Percentiles rank a stretch among this genome's conserved stretches.
Conservation (phyloP, 2,113 vertebrate species). For the Alethe castanea region DNA sequence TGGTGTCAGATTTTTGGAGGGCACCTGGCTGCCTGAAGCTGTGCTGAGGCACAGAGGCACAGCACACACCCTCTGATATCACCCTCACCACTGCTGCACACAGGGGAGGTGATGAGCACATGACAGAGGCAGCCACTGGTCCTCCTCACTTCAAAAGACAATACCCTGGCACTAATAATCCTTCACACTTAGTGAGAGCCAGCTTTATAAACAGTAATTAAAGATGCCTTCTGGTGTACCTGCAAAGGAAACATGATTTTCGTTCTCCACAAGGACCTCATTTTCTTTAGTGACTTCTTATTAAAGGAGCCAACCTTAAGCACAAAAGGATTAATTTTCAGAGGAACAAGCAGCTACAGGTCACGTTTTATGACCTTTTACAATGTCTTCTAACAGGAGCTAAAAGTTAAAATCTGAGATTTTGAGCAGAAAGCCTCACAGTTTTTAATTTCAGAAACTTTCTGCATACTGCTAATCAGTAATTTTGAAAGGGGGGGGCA, state of each 20-base stretch:
- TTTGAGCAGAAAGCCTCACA: not conserved
- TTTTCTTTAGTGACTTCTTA: not conserved
- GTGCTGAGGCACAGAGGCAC: not conserved
- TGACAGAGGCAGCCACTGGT: not conserved
- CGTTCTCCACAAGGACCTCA: not conserved
- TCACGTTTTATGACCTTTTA: not conserved
- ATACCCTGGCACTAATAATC: not conserved
- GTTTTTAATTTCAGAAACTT: not conserved
- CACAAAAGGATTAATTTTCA: constrained; percentile 6
- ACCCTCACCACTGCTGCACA: not conserved
- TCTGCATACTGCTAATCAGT: not conserved
- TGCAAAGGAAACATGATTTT: not conserved
- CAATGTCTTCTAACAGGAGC: not conserved
- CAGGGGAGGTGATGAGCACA: not conserved
- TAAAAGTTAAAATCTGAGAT: not conserved
- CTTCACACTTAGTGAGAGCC: not conserved
- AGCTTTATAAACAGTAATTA: constrained; percentile 40
- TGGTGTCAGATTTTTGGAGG: not conserved
- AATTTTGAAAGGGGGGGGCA: not conserved
- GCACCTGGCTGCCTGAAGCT: accelerated
- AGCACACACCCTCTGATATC: not conserved
- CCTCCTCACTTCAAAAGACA: constrained; percentile 36
- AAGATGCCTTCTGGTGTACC: constrained; percentile 1
- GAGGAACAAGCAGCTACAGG: not conserved
- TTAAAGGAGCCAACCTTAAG: not conserved